Evolutionary conservation across 1,140 invertebrate genomes (phyloP), one percentile per base, ranked within the genome.

Genomic region (Diplogasteroides magnus): DNA sequence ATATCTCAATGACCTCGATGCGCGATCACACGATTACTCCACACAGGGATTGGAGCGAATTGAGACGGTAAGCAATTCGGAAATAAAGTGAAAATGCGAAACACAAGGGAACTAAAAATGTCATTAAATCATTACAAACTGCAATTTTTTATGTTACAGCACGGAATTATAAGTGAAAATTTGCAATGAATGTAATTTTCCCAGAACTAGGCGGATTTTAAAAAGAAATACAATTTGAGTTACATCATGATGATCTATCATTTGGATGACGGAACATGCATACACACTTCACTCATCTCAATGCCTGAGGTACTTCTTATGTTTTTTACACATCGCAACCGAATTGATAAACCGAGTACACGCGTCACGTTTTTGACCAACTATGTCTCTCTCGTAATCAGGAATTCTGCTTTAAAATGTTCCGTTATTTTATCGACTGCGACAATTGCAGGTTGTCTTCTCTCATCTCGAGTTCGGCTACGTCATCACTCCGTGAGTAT

Each of bases 251-350:
- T 78, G 48, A 76, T 79, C 19, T 78, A 73, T 59, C 76, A 79
- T 59, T 61, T 78, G 71, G 78, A 80, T 32, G 77, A 78, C 59
- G 77, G 77, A n/a, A 78, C 77, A n/a, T 80, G 77, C 63, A 72
- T 78, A 37, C 71, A 79, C 62, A 80, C 77, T 2, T 78, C 67
- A n/a, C 57, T 79, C 3, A 71, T 78, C 37, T 79, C 77, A 2
- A 78, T 78, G 77, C 77, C 77, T 6, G 77, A 77, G 57, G n/a
- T n/a, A n/a, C n/a, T n/a, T n/a, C n/a, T n/a, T n/a, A n/a, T n/a
- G n/a, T n/a, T n/a, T n/a, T n/a, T n/a, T n/a, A n/a, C n/a, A n/a
- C n/a, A n/a, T n/a, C n/a, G n/a, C n/a, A n/a, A n/a, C n/a, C n/a
- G n/a, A n/a, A n/a, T n/a, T n/a, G n/a, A n/a, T n/a, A n/a, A n/a